These are phyloP conservation scores for Nothocercus julius DNA, from an alignment of 2,113 vertebrate species.

Conservation along the genomic window DNA sequence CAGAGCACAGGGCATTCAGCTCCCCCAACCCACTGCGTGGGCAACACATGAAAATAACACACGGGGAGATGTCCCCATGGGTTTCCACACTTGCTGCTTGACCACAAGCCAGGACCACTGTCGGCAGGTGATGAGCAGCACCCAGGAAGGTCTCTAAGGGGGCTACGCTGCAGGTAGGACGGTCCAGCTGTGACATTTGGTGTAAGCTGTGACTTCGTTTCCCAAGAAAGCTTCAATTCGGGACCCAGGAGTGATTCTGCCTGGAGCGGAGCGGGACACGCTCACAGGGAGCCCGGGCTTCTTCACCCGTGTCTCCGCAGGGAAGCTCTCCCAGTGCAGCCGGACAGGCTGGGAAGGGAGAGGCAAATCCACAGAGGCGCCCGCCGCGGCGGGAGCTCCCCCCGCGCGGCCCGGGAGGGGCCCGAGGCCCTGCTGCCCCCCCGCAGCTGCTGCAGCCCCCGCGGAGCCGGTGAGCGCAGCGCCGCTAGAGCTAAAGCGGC, in stretches of 20 bases:
- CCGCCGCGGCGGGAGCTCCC: too few species aligned
- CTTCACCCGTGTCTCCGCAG: fast-evolving
- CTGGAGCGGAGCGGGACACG: neutral
- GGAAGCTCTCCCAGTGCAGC: neutral
- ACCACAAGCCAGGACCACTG: neutral
- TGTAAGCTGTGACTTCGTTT: neutral
- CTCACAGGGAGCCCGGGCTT: neutral
- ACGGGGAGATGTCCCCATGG: neutral
- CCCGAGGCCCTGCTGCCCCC: too few species aligned
- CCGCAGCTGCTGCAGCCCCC: too few species aligned
- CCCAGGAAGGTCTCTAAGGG: neutral
- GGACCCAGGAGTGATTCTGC: fast-evolving
- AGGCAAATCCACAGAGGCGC: neutral
- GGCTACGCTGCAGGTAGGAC: fast-evolving
- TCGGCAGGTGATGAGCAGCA: fast-evolving
- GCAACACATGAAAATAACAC: neutral
- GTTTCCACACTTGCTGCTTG: neutral
- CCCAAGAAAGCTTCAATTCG: neutral
- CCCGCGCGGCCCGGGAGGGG: too few species aligned
- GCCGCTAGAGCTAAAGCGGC: too few species aligned
- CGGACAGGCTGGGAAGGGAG: neutral
- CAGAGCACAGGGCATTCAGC: neutral
- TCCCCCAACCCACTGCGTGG: neutral
- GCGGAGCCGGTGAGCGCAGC: too few species aligned
- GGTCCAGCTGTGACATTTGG: fast-evolving